Conservation (phyloP, 2,113 vertebrate genomes). For the Plecturocebus donacophilus region DNA sequence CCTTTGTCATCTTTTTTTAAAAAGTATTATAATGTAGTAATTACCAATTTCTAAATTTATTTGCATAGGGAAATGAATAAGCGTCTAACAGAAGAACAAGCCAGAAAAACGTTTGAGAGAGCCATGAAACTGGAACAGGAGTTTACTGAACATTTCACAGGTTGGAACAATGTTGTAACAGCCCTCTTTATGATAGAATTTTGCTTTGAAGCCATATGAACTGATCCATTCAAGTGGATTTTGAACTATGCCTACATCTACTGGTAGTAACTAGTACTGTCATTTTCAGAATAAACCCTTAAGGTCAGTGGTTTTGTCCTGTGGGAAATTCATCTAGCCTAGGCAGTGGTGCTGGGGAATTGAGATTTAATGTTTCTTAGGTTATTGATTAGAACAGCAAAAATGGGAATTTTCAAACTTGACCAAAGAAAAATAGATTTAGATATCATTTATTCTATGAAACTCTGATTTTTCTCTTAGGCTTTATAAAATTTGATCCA, state of each 20-base stretch:
- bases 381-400: not conserved
- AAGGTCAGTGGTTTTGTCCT: not conserved
- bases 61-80: constrained; percentile 98
- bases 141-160: constrained; percentile 99
- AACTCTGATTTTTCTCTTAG: not conserved
- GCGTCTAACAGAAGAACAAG: constrained; percentile 96
- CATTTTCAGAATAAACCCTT: constrained; percentile 19
- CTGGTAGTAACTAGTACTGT: not conserved
- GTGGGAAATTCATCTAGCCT: not conserved
- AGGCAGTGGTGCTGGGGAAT: not conserved
- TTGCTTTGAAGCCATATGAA: constrained; percentile 6
- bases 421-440: not conserved
- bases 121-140: constrained; percentile 98
- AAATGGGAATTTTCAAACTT: not conserved
- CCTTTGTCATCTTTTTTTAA: not conserved
- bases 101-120: constrained; percentile 95
- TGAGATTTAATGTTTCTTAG: not conserved
- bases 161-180: constrained; percentile 82
- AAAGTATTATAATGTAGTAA: constrained; percentile 30
- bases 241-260: not conserved
- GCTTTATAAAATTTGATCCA: not conserved
- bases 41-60: constrained; percentile 52
- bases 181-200: constrained; percentile 17
- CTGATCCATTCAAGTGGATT: not conserved
- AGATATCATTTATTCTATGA: constrained; percentile 19